phyloP scores from a whole-genome alignment of 2,113 vertebrate species.

The Halichoerus grypus region DNA sequence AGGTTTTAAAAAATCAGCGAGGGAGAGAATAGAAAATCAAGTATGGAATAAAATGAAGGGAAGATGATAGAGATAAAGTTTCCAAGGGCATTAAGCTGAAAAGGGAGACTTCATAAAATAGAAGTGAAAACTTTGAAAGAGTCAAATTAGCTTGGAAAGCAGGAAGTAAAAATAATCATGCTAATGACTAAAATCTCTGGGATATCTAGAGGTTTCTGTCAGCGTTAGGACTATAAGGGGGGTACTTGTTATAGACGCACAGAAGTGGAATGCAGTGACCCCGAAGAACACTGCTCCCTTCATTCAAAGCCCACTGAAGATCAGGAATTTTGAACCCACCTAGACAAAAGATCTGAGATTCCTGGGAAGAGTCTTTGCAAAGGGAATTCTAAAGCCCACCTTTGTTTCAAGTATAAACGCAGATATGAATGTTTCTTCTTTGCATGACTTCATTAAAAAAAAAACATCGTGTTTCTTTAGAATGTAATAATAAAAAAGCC shows the following conservation, averaged over 20 bases:
- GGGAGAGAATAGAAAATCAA: background rate
- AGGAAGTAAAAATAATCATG: background rate
- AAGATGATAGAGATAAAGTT: background rate
- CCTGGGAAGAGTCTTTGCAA: background rate
- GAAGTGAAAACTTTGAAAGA: background rate
- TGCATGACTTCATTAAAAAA: background rate
- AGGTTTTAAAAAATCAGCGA: background rate
- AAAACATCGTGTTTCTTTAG: background rate
- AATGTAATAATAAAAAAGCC: background rate
- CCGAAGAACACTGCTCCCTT: background rate
- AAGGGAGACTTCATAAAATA: background rate
- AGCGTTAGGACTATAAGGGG: background rate
- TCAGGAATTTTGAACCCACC: background rate
- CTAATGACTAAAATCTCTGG: background rate
- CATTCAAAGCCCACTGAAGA: rapidly evolving
- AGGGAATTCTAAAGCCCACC: background rate
- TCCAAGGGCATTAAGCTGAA: background rate
- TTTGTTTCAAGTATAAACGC: background rate
- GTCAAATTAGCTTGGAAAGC: background rate
- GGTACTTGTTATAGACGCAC: rapidly evolving
- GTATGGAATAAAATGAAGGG: background rate
- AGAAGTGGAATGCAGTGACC: background rate
- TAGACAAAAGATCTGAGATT: background rate
- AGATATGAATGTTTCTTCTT: background rate
- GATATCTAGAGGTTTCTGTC: background rate